Percentiles rank a stretch among this genome's conserved stretches.
Conservation (phyloP, 2,888 invertebrate genomes). For the Merodon equestris region DNA sequence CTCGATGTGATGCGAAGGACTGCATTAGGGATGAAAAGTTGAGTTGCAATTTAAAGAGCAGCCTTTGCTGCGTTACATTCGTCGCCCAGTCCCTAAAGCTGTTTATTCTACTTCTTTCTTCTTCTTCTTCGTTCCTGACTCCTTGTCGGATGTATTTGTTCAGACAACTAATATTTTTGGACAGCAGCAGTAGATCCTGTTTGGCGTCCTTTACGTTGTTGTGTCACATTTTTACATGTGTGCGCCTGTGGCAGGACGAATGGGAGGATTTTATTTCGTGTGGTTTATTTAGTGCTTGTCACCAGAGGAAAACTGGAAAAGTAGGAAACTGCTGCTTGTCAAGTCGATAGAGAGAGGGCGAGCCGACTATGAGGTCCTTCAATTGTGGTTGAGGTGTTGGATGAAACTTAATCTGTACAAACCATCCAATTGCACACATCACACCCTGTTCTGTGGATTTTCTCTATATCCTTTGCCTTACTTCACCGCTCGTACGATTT, state of each 20-base stretch:
- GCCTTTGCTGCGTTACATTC: background rate
- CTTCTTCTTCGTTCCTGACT: no score
- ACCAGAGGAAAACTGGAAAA: background rate
- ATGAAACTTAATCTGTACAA: conserved; percentile 29
- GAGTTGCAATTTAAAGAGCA: conserved; percentile 31
- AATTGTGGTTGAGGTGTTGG: conserved; percentile 33
- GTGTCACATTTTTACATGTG: no score
- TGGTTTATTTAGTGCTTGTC: conserved; percentile 1
- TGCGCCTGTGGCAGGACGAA: background rate
- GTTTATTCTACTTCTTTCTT: background rate
- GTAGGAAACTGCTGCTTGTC: no score
- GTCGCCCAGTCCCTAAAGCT: conserved; percentile 1
- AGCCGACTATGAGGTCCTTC: conserved; percentile 3
- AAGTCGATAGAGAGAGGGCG: no score
- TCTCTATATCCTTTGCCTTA: conserved; percentile 1
- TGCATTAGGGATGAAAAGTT: conserved; percentile 46
- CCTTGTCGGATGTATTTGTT: conserved; percentile 1
- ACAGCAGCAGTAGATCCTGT: background rate
- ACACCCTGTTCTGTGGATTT: background rate
- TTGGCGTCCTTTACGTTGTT: no score
- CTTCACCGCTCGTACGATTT: conserved; percentile 1
- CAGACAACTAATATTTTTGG: conserved; percentile 20
- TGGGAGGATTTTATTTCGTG: background rate
- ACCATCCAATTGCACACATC: conserved; percentile 31
- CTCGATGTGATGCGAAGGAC: background rate